Conservation (phyloP, 2,888 invertebrate genomes). For the Polyommatus icarus region DNA sequence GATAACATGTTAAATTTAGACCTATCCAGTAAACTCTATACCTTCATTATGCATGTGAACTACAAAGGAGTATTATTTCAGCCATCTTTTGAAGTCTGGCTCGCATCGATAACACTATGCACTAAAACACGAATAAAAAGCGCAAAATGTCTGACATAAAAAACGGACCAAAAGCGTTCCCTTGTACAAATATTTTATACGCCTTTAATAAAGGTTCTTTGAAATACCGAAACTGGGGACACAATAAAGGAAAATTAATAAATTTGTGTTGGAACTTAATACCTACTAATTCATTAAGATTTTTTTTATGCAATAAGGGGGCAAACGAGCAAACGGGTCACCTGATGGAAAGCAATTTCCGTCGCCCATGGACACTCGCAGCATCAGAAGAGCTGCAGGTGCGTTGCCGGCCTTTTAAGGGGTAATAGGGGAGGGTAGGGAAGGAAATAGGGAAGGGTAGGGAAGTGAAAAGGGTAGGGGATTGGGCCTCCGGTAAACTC, state of each 20-base stretch:
- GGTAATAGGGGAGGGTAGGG: too few species aligned
- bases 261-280: not conserved
- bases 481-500: too few species aligned
- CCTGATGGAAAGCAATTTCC: too few species aligned
- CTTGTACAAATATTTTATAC: conserved; percentile 7
- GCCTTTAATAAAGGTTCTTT: not conserved
- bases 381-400: too few species aligned
- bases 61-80: conserved; percentile 13
- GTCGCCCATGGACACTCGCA: too few species aligned
- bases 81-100: conserved; percentile 8
- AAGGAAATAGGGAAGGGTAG: too few species aligned
- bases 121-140: not conserved
- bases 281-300: not conserved
- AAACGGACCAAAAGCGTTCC: not conserved
- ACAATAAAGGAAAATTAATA: not conserved
- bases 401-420: too few species aligned
- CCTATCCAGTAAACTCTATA: not conserved
- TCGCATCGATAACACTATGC: not conserved
- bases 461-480: too few species aligned
- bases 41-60: not conserved
- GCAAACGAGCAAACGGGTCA: too few species aligned
- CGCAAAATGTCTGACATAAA: not conserved
- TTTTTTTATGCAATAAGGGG: too few species aligned
- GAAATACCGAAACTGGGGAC: not conserved
- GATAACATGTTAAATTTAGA: too few species aligned